Evolutionary conservation across 1,140 invertebrate genomes (phyloP).

Genomic region (Teleogryllus occipitalis): DNA sequence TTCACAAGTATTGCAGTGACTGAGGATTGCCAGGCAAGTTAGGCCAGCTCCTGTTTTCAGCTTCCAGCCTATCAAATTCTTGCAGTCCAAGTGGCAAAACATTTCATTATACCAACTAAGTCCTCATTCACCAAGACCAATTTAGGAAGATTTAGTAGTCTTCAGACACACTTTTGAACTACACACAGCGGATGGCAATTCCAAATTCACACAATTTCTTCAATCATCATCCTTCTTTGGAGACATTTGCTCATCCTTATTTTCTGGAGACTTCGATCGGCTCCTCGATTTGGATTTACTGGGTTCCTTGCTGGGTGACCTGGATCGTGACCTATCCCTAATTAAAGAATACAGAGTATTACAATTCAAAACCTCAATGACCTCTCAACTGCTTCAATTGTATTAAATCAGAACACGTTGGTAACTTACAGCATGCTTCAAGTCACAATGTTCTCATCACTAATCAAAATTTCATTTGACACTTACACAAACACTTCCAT

Average conservation of each 20-base stretch:
- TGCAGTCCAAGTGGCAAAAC: neutral
- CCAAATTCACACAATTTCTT: neutral
- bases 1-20: neutral
- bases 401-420: neutral
- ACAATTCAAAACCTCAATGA: neutral
- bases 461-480: no score
- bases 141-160: neutral
- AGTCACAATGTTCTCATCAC: neutral
- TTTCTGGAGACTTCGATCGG: conserved; percentile 18
- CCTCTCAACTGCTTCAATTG: neutral
- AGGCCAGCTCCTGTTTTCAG: neutral
- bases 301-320: conserved; percentile 16
- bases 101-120: neutral
- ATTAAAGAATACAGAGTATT: neutral
- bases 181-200: neutral
- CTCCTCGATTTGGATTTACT: conserved; percentile 22
- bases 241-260: conserved; percentile 7
- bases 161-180: neutral
- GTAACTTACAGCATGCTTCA: neutral
- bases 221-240: conserved; percentile 11
- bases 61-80: neutral
- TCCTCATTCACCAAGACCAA: neutral
- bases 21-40: neutral
- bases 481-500: neutral
- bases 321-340: conserved; percentile 19